Evolutionary conservation across 2,797 vertebrate species (phyloP).

Genomic region (Coluber constrictor): DNA sequence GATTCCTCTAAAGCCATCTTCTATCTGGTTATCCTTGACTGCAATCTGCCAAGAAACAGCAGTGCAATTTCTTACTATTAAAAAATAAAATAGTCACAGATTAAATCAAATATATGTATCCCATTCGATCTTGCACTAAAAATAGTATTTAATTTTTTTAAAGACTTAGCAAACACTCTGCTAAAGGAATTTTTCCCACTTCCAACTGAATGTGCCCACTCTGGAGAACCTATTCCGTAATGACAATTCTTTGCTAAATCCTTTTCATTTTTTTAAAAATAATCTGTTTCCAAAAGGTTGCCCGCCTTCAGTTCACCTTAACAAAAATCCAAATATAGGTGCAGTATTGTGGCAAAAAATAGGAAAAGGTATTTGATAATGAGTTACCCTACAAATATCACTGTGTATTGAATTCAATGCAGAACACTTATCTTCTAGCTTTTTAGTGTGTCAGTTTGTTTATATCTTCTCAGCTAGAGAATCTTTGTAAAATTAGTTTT

Average conservation of each 20-base stretch:
- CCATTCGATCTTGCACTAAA: not conserved
- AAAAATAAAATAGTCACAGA: not conserved
- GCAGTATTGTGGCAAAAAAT: not conserved
- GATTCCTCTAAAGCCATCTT: not conserved
- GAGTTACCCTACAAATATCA: not conserved
- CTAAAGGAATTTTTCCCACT: not conserved
- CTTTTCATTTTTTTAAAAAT: not conserved
- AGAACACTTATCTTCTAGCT: not conserved
- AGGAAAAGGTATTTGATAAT: not conserved
- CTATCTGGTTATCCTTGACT: not conserved
- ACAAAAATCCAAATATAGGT: not conserved
- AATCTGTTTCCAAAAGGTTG: not conserved
- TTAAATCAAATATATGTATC: not conserved
- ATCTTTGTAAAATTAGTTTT: not conserved
- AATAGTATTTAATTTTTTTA: not conserved
- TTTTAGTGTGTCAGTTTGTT: too few species aligned
- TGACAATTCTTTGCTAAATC: not conserved
- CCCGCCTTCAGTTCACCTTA: not conserved
- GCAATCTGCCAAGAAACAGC: not conserved
- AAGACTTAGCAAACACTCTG: not conserved
- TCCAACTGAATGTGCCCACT: not conserved
- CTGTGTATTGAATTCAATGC: not conserved
- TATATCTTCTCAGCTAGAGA: not conserved
- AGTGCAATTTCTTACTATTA: not conserved
- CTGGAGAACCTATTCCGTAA: not conserved